Evolutionary conservation across 2,113 vertebrate genomes (phyloP).

Genomic region (Dasypus novemcinctus): DNA sequence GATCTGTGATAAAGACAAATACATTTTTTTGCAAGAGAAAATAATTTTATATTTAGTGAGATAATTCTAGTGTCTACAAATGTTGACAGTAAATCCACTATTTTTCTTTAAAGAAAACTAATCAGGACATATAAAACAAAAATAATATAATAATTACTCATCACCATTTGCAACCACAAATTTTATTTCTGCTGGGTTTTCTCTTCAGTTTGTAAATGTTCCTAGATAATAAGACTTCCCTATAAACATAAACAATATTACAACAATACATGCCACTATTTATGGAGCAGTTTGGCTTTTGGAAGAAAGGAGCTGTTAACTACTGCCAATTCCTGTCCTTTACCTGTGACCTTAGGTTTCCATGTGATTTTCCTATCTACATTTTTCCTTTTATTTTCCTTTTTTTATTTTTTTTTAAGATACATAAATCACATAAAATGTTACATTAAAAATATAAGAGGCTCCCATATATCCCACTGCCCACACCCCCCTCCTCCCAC

Average conservation of each 20-base stretch:
- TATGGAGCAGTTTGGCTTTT: neutral
- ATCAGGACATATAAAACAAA: slow-evolving; percentile 19
- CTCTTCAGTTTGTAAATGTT: neutral
- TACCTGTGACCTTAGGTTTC: neutral
- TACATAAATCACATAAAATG: too few species aligned
- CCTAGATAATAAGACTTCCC: neutral
- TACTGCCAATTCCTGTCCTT: neutral
- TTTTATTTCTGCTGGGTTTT: neutral
- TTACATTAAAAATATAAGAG: too few species aligned
- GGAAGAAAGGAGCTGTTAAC: neutral
- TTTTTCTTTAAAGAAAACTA: neutral
- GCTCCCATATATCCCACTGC: too few species aligned
- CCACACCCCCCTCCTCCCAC: too few species aligned
- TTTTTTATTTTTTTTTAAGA: too few species aligned
- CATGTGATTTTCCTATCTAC: neutral
- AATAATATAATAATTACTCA: neutral
- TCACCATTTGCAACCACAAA: neutral
- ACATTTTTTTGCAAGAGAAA: neutral
- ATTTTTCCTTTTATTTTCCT: too few species aligned
- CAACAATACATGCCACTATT: neutral
- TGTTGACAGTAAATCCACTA: neutral
- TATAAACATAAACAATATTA: neutral
- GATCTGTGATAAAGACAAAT: neutral
- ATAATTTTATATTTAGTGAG: slow-evolving; percentile 40
- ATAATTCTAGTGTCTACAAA: neutral